Evolutionary conservation across 2,888 invertebrate species (phyloP), one percentile per base, ranked within the genome.

Genomic region (Meganola albula): DNA sequence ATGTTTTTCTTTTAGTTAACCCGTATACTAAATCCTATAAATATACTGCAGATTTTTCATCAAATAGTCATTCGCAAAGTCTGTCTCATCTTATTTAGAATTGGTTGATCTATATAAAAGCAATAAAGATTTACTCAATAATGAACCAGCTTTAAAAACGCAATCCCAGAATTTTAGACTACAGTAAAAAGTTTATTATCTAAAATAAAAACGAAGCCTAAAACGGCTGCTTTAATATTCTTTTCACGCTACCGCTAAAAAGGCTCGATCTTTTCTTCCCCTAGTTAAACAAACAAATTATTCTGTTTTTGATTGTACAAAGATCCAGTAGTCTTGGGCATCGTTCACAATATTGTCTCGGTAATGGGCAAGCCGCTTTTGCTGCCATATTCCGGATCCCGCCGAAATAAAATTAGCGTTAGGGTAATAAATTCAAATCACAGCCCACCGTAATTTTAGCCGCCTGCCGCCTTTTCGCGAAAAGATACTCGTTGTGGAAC

Each of bases 391-490:
- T 60, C 61, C 54, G 53, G 49, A 64, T 57, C 62, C 57, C 60
- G 50, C 61, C 59, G 63, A 79, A 82, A 80, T 77, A 79, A 82
- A 80, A 82, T 82, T 79, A 82, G 76, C 75, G 72, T 71, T 63
- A 55, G 67, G 66, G 77, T 74, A 79, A 80, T 82, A 80, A 82
- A 82, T 83, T 80, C 80, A 80, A 83, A 84, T 84, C 82, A 82
- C 78, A 75, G 63, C 68, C 56, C 63, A 63, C 64, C 68, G 72
- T 76, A 78, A 78, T 80, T 80, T 72, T 64, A 63, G 70, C 69
- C 73, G 74, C 71, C 72, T 79, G n/a, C n/a, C n/a, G n/a, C n/a
- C n/a, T 78, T 75, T 79, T 72, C 71, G 65, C 74, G 64, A 68
- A 63, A 62, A 74, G 72, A 79, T 74, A 77, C 78, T 78, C 70